Base-by-base conservation (phyloP, 64 coral and sea anemone genomes). In the Anthopleura sola region DNA sequence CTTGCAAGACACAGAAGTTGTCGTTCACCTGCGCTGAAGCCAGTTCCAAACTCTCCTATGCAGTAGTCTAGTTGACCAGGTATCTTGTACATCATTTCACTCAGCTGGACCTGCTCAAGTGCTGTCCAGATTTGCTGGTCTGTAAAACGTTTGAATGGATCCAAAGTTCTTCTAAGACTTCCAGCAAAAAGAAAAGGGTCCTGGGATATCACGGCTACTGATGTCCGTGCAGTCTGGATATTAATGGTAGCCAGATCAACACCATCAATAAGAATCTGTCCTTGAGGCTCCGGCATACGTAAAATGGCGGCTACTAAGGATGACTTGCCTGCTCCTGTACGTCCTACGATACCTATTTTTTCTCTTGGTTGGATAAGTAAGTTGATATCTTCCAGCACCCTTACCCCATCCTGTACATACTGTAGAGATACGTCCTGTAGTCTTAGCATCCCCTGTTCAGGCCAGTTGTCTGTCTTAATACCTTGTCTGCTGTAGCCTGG, bases 261-360 rank as follows among this genome's bases (percentile, higher is more conserved):
- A 51, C 49, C 49, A 51, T 51, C 49, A 51, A 51, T 51, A 51
- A 51, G 49, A 16, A 51, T 47, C 62, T 50, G 48, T 17, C 92
- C 92, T 28, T 74, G 75, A 19, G 92, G 92, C 16, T 94, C 92
- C 38, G 92, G 92, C 88, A 90, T 94, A 44, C 92, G 87, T 47
- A 94, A 90, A 77, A 94, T 90, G 31, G 92, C 92, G 15, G 92
- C 88, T 23, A 90, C 32, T 31, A 94, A 49, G 10, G 87, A 94
- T 11, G 92, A 94, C 68, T 94, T 94, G 0, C 92, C 92, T 6
- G 92, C 92, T 38, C 92, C 92, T 15, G 92, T 94, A 37, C 88
- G 87, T 57, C 92, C 92, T 19, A 58, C 92, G n/a, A 91, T 86
- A 29, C 90, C 84, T 21, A 82, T 71, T 57, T 86, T 91, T 9